Conservation (phyloP, 2,888 invertebrate genomes). For the Scotopteryx bipunctaria region DNA sequence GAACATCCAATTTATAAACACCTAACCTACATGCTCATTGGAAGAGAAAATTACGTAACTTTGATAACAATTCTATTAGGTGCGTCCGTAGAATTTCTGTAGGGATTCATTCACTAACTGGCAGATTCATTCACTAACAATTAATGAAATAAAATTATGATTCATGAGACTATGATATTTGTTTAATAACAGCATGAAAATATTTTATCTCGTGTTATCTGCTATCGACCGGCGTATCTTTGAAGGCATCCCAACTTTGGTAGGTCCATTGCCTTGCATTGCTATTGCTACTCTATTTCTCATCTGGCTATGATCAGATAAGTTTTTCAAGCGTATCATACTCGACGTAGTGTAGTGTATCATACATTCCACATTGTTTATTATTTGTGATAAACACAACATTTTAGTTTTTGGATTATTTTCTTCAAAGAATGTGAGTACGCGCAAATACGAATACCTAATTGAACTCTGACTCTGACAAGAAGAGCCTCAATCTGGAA, state of each 20-base stretch:
- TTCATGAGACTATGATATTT: constrained; percentile 11
- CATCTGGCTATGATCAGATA: constrained; percentile 14
- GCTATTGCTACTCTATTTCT: constrained; percentile 5
- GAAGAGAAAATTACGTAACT: constrained; percentile 55
- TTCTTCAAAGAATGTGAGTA: constrained; percentile 26
- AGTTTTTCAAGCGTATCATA: constrained; percentile 4
- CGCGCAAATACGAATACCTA: constrained; percentile 12
- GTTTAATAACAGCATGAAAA: constrained; percentile 20
- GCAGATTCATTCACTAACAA: not conserved
- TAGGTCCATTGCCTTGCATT: constrained; percentile 20
- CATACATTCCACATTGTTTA: constrained; percentile 27
- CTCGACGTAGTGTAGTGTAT: constrained; percentile 12
- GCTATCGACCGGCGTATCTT: constrained; percentile 32
- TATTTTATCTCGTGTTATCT: constrained; percentile 35
- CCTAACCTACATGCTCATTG: constrained; percentile 64
- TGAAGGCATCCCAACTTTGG: constrained; percentile 19
- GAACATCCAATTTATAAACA: constrained; percentile 60
- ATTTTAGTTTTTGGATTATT: constrained; percentile 24
- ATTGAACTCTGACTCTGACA: too few species aligned
- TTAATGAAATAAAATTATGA: not conserved
- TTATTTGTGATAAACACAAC: constrained; percentile 24
- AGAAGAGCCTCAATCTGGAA: constrained; percentile 13
- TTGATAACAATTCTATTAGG: constrained; percentile 38
- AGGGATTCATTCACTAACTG: too few species aligned
- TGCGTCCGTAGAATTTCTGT: constrained; percentile 9